Base-by-base conservation (phyloP, 2,888 invertebrate species). In the Perizoma flavofasciatum region DNA sequence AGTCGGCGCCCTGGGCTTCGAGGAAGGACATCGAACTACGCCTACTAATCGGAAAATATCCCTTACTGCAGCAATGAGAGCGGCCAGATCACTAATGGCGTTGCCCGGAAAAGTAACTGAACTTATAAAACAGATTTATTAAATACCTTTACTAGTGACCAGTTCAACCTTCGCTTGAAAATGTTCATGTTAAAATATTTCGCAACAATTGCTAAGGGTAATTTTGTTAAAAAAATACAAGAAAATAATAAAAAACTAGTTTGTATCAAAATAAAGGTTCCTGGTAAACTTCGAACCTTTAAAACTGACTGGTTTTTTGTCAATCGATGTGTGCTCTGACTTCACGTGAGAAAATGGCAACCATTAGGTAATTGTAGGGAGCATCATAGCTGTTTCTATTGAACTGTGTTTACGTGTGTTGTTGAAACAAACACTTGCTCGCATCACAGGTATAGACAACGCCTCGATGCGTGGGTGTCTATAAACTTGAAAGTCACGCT, bases 1-100 rank as follows among this genome's bases (percentile, higher is more conserved):
- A 86, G 85, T 78, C 77, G 83, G 84, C 82, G 85, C 84, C 83
- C 79, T 81, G 75, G 81, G 82, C 82, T 81, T 80, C 77, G 83
- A 77, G 82, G 82, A 82, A 78, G 79, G 78, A 72, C 81, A 77
- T 73, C 78, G 74, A 78, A 83, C 82, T 82, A 83, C 84, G 86
- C 87, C 86, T 86, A 86, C 86, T 77, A 84, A 81, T 79, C 73
- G 78, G 75, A 79, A 78, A 80, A 77, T 79, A 81, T 81, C 80
- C 78, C 78, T 78, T 76, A 79, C 53, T 44, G 57, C 33, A 35
- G 41, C 33, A 47, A 6, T 40, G 39, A 48, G 22, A 47, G 41
- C 40, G 5, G 55, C 40, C 41, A 11, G 49, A 52, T 49, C 35
- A 53, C 40, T 48, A 6, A 7, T 33, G 37, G 37, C 10, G 22